phyloP scores from a whole-genome alignment of 2,113 vertebrate genomes.

The Cromileptes altivelis region DNA sequence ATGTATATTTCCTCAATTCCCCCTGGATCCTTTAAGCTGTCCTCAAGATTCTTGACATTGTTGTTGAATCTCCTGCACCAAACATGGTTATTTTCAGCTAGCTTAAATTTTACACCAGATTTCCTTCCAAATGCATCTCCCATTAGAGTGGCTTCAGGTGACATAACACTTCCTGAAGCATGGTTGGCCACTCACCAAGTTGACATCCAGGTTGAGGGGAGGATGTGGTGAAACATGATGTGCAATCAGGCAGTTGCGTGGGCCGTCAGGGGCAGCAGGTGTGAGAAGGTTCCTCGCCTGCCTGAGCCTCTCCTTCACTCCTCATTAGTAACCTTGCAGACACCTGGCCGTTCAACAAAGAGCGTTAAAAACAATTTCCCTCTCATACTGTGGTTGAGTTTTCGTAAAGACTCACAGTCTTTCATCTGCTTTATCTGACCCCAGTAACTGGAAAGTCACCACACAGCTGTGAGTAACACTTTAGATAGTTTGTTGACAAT shows the following conservation, averaged over 20 bases:
- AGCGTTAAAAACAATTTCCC: slow-evolving; percentile 20
- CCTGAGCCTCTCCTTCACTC: slow-evolving; percentile 62
- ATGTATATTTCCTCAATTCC: background rate
- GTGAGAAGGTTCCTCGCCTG: slow-evolving; percentile 62
- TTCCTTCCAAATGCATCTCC: slow-evolving; percentile 42
- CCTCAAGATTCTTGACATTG: background rate
- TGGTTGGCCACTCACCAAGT: slow-evolving; percentile 46
- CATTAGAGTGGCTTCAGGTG: slow-evolving; percentile 36
- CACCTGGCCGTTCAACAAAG: slow-evolving; percentile 57
- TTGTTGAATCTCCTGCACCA: background rate
- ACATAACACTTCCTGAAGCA: slow-evolving; percentile 59
- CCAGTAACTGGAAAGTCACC: slow-evolving; percentile 2
- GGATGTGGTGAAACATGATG: slow-evolving; percentile 41
- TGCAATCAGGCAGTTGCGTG: slow-evolving; percentile 57
- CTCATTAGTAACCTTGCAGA: slow-evolving; percentile 66
- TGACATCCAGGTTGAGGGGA: slow-evolving; percentile 37
- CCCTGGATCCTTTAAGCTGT: background rate
- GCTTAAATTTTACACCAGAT: slow-evolving; percentile 28
- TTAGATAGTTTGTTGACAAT: slow-evolving; percentile 43
- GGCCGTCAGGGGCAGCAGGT: slow-evolving; percentile 70
- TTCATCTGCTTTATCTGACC: background rate
- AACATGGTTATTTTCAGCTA: slow-evolving; percentile 43
- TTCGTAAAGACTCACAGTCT: background rate
- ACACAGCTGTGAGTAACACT: slow-evolving; percentile 11
- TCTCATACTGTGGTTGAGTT: slow-evolving; percentile 7